These are phyloP conservation scores for Zeus faber DNA, from an alignment of 2,113 vertebrate genomes.

Conservation along the genomic window DNA sequence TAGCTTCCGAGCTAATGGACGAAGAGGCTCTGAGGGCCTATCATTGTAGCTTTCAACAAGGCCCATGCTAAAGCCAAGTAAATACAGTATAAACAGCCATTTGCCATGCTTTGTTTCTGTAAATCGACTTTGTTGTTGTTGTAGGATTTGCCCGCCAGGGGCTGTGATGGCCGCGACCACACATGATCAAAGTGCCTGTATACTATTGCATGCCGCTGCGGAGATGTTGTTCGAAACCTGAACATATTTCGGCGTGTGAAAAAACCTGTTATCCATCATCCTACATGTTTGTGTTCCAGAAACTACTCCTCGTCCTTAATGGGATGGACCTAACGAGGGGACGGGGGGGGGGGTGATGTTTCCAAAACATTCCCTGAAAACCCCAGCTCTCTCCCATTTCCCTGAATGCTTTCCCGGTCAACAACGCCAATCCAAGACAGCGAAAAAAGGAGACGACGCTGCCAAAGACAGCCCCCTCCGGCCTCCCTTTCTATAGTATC, in stretches of 20 bases:
- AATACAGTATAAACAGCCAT: conserved; percentile 55
- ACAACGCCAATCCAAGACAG: conserved; percentile 55
- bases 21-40: conserved; percentile 38
- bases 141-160: conserved; percentile 20
- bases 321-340: conserved; percentile 44
- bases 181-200: conserved; percentile 21
- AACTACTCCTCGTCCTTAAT: conserved; percentile 43
- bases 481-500: conserved; percentile 57
- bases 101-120: conserved; percentile 41
- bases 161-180: conserved; percentile 31
- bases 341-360: conserved; percentile 35
- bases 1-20: conserved; percentile 26
- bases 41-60: conserved; percentile 50
- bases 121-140: conserved; percentile 47
- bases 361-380: conserved; percentile 64
- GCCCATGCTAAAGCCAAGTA: conserved; percentile 36
- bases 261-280: conserved; percentile 46
- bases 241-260: conserved; percentile 41
- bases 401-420: conserved; percentile 63
- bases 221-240: conserved; percentile 32
- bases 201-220: conserved; percentile 29
- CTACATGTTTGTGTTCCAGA: conserved; percentile 44
- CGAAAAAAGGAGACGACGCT: conserved; percentile 51
- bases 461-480: conserved; percentile 59
- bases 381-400: conserved; percentile 56